phyloP scores from a whole-genome alignment of 2,797 vertebrate species.

The Sebastes nivosus region DNA sequence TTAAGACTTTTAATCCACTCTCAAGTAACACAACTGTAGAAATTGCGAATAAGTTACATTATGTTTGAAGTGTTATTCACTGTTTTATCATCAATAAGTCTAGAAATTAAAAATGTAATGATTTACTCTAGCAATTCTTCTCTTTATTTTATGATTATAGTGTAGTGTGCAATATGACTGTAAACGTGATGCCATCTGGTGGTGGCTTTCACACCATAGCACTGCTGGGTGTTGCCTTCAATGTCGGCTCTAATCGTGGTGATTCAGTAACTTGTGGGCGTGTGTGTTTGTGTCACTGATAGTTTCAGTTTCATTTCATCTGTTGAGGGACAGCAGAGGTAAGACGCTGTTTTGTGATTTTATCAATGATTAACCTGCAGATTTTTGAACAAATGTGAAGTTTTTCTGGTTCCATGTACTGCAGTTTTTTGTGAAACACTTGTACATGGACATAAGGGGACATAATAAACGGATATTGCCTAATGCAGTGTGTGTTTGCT shows the following conservation, averaged over 20 bases:
- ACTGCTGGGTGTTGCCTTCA: neutral
- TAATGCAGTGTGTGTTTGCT: neutral
- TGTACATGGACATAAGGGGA: too few relatives aligned
- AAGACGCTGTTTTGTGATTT: neutral
- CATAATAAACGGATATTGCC: neutral
- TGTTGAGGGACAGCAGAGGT: neutral
- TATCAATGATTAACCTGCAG: neutral
- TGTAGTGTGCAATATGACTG: neutral
- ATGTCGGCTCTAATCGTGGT: too few relatives aligned
- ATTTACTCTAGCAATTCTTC: neutral
- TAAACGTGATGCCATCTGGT: neutral
- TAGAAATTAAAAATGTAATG: neutral
- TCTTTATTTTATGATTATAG: neutral
- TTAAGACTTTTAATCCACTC: neutral
- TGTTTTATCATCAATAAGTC: neutral
- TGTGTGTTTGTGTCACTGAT: too few relatives aligned
- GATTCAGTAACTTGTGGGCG: neutral
- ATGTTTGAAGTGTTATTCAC: neutral
- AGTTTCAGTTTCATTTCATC: neutral
- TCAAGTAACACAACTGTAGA: neutral
- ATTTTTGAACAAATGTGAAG: neutral
- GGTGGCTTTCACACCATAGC: neutral
- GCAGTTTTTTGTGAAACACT: neutral
- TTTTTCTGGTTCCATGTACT: neutral
- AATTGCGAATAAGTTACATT: neutral